Base-by-base conservation (phyloP, 2,888 invertebrate species). In the Sepioteuthis lessoniana region DNA sequence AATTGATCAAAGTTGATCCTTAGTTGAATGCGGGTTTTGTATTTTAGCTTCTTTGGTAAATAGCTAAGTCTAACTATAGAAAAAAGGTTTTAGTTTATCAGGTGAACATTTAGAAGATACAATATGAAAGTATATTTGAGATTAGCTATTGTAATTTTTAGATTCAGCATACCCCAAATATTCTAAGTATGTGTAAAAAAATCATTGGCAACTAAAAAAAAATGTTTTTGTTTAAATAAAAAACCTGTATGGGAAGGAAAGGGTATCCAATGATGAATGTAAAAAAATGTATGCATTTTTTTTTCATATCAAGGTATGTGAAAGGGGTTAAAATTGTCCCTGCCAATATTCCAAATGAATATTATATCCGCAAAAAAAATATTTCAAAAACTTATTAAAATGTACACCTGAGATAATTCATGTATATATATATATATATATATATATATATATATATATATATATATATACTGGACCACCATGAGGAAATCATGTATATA, bases 341-440 rank as follows among this genome's bases (percentile, higher is more conserved):
- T 76, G 76, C 76, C n/a, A 76, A 76, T 76, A n/a, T 55, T 55
- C 21, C 55, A 55, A 55, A 55, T 21, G 21, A 55, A 55, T 76
- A 76, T 19, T 28, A 60, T 60, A 10, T 60, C 31, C 8, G 10
- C 31, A 28, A 60, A 60, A 60, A 31, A 60, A 31, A 60, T 76
- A 76, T n/a, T 76, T 16, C 76, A n/a, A 55, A 55, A 55, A 55
- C 55, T 55, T 55, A 25, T 55, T 25, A 55, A 55, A 55, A 55
- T 55, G 55, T 55, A 55, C 55, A 55, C 55, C 55, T 55, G 55
- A 55, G 55, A 55, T 55, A 55, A 55, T 76, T n/a, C n/a, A 76
- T 76, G n/a, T 76, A 76, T 76, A 76, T 76, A 76, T 76, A 76
- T 76, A 76, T 76, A 76, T 76, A 76, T 76, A 76, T 76, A 76